Evolutionary conservation across 2,113 vertebrate species (phyloP), one percentile per base, ranked within the genome.

Genomic region (Ammodytes marinus): DNA sequence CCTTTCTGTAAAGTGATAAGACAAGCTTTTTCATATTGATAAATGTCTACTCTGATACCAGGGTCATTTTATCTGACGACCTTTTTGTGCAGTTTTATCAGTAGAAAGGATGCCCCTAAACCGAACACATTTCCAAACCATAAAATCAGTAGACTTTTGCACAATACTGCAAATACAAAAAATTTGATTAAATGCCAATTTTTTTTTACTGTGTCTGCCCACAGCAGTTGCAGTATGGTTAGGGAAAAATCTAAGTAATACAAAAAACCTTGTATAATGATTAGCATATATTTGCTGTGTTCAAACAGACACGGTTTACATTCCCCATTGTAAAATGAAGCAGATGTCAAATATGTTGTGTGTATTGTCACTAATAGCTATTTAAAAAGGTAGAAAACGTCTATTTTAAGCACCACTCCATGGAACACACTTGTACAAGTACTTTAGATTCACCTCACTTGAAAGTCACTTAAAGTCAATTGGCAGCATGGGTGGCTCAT

Each of bases 1-100:
- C 85, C 68, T 90, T 73, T 52, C 13, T 57, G 76, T 52, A 57
- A 78, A 69, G 69, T 80, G 65, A 80, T 79, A 58, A 81, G 60
- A 54, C 10, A 80, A 8, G 17, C 79, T 80, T 60, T 70, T 68
- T 74, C 8, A 15, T 47, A 43, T 70, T 47, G 77, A 67, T 57
- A 82, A 66, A 69, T 60, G 8, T 74, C 12, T 40, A 8, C 74
- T 84, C 52, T 69, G 14, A 19, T 70, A 19, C 35, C 27, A 27
- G 27, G 27, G 27, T 27, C 27, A 27, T 27, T 27, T 27, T 27
- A 27, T 27, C 27, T 27, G 27, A 9, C 13, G 2, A 15, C 7
- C 49, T 15, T 42, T 47, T 68, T 42, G 12, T 76, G 43, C 6
- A 27, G 35, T 42, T 58, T 40, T 1, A 59, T 19, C 40, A 43